Conservation (phyloP, 2,113 vertebrate species). For the Nothocercus nigrocapillus region DNA sequence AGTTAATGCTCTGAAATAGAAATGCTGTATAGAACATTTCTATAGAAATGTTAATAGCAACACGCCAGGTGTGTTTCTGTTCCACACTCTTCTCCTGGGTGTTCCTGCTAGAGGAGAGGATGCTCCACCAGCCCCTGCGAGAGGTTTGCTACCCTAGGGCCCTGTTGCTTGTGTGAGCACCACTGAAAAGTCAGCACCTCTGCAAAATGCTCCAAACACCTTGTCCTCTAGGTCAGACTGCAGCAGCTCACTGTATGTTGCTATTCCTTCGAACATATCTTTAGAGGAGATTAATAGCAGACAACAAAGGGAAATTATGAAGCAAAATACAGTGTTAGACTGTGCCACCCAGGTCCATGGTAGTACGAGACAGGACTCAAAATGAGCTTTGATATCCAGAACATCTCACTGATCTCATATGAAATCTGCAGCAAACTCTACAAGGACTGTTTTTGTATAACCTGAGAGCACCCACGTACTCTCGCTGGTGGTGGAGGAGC, state of each 20-base stretch:
- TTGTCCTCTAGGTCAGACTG: background rate
- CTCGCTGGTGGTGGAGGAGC: background rate
- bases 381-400: background rate
- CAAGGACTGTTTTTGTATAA: background rate
- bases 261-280: background rate
- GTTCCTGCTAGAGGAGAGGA: background rate
- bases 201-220: accelerated
- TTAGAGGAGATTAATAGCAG: background rate
- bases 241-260: background rate
- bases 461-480: background rate
- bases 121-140: background rate
- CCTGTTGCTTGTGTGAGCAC: background rate
- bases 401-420: background rate
- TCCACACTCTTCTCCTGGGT: background rate
- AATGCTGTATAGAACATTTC: background rate
- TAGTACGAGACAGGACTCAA: background rate
- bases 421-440: background rate
- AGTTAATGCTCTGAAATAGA: background rate
- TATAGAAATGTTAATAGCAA: background rate
- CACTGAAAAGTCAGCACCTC: background rate
- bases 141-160: background rate
- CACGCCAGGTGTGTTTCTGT: background rate
- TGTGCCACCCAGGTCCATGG: background rate
- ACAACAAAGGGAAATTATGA: background rate
- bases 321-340: background rate